Percentiles rank a stretch among this genome's conserved stretches.
These are phyloP conservation scores for Marcusenius ussheri DNA, from an alignment of 2,113 vertebrate species.

Conservation along the genomic window DNA sequence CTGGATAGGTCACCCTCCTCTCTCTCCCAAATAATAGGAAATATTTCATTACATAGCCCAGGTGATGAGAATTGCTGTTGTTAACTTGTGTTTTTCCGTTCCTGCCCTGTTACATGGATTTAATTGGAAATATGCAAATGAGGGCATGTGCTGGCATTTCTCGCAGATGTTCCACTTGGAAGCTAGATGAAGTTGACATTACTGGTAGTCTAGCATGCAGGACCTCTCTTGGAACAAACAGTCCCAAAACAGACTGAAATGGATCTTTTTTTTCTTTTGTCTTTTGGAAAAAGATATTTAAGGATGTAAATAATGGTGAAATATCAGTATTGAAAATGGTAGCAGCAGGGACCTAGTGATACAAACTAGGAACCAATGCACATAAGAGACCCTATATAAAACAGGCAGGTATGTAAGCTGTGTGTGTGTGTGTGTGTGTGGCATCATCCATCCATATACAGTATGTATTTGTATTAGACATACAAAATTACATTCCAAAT, in stretches of 20 bases:
- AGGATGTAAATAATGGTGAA: neutral
- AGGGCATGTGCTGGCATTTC: conserved; percentile 18
- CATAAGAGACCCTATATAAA: neutral
- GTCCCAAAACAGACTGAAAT: neutral
- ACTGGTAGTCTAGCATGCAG: neutral
- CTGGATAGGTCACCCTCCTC: neutral
- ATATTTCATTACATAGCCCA: conserved; percentile 22
- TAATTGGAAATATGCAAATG: conserved; percentile 34
- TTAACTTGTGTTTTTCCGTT: conserved; percentile 22
- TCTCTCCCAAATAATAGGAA: neutral
- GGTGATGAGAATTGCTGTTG: conserved; percentile 21
- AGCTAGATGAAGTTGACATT: conserved; percentile 20
- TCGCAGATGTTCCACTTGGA: conserved; percentile 26
- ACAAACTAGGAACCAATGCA: neutral
- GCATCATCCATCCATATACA: neutral
- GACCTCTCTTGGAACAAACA: conserved; percentile 2
- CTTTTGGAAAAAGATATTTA: neutral
- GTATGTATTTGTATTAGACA: neutral
- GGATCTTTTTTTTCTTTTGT: neutral
- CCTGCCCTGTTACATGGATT: conserved; percentile 19
- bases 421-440: neutral
- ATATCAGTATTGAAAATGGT: neutral
- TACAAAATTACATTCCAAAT: neutral
- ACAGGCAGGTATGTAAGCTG: neutral
- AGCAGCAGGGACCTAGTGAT: neutral